Evolutionary conservation across 2,113 vertebrate species (phyloP), one percentile per base, ranked within the genome.

Genomic region (Pollimyrus isidori): DNA sequence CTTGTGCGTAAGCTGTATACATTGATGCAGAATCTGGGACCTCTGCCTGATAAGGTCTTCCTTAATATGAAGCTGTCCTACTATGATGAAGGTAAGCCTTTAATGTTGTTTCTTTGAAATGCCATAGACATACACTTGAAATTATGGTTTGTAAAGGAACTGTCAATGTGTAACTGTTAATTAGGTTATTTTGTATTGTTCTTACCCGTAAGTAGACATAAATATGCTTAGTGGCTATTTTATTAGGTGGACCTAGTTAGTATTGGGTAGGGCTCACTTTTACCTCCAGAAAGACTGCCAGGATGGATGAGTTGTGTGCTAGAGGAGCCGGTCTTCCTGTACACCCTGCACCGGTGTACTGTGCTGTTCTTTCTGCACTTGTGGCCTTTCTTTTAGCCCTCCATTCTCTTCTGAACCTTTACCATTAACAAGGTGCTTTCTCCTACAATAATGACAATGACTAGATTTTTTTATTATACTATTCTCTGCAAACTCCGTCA

Each of bases 61-160:
- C 95, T 99, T 91, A 98, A 96, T 65, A 99, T 99, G 98, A 99
- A 97, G 90, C 96, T 99, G 9, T 96, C 96, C 0, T 99, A 98
- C 92, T 98, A 98, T 0, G 97, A 99, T 1, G 94, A 97, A 91
- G 97, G 98, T 99, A 95, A 90, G 80, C 86, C 3, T 30, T 49
- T 48, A 23, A 73, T 48, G 69, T 26, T 23, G 17, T 84, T n/a
- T 84, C 46, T 84, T n/a, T 48, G 73, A 42, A 80, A 42, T 80
- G 35, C 30, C 73, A 80, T 80, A 19, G 17, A 13, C 62, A 4
- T 30, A 11, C 62, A 69, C 1, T 0, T 10, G 62, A 69, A 30
- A 76, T 76, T 17, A 76, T 42, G 39, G 30, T 13, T 35, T 73
- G 26, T 73, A 4, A 73, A 73, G 3, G 35, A 73, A 35, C 26